A percentile compares a stretch with the other conserved stretches of the same genome.
Evolutionary conservation across 2,113 vertebrate species (phyloP).

Genomic region (Myotis brandtii): DNA sequence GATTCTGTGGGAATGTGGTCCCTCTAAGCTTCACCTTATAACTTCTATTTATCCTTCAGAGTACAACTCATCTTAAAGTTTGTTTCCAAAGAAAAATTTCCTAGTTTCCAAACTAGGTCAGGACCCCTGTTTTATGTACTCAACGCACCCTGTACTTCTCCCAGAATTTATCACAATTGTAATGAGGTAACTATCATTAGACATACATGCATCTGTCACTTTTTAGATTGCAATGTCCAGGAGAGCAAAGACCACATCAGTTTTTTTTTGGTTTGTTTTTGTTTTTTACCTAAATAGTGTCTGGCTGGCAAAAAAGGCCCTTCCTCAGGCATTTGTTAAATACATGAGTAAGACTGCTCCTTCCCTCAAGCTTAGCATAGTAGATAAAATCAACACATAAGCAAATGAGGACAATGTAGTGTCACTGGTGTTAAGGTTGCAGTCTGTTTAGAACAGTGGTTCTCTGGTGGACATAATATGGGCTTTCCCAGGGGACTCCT

Average conservation of each 20-base stretch:
- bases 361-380: not conserved
- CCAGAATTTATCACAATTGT: conserved; percentile 33
- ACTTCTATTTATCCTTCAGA: not conserved
- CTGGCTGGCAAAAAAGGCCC: not conserved
- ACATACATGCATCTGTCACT: not conserved
- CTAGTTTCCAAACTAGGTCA: conserved; percentile 34
- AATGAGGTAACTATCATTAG: not conserved
- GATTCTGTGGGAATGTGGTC: not conserved
- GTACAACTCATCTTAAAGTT: not conserved
- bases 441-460: not conserved
- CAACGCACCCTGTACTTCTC: not conserved
- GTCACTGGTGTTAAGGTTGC: not conserved
- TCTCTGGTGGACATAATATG: not conserved
- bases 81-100: not conserved
- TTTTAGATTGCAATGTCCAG: not conserved
- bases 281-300: conserved; percentile 25
- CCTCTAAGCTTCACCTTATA: not conserved
- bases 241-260: not conserved
- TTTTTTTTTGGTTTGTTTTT: not conserved
- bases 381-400: conserved; percentile 30
- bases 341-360: not conserved
- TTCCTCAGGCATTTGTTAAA: not conserved
- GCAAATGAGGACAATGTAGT: conserved; percentile 10
- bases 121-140: not conserved
- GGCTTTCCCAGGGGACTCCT: not conserved